Conservation (phyloP, 2,797 vertebrate genomes). For the Sebastes matsubarae region DNA sequence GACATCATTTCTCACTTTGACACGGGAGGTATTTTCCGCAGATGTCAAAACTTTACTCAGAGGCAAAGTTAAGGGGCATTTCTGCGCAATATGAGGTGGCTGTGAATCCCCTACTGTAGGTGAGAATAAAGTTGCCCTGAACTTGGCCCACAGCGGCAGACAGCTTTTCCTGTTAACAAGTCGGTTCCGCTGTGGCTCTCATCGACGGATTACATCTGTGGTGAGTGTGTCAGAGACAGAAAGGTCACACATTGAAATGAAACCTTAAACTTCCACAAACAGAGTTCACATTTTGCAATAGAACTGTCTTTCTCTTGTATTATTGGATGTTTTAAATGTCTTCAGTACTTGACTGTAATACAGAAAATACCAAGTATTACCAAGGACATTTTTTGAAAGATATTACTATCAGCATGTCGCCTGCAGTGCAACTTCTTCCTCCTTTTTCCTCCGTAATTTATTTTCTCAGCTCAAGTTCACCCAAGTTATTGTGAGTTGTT, state of each 20-base stretch:
- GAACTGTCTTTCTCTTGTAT: neutral
- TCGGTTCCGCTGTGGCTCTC: neutral
- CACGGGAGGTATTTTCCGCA: conserved; percentile 28
- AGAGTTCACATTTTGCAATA: neutral
- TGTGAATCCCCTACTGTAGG: conserved; percentile 50
- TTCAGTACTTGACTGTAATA: neutral
- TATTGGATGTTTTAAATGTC: neutral
- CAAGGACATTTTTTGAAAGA: neutral
- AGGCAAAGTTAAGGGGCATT: neutral
- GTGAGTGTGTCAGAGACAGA: neutral
- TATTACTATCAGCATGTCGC: neutral
- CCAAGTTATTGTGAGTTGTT: neutral
- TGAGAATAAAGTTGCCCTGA: neutral
- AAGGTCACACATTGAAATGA: neutral
- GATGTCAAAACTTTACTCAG: neutral
- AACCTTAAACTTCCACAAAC: neutral
- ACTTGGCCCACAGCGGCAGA: neutral
- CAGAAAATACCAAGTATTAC: neutral
- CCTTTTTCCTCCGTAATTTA: neutral
- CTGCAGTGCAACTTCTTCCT: neutral
- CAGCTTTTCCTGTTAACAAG: conserved; percentile 16
- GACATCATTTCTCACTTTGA: neutral
- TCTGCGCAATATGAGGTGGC: conserved; percentile 12
- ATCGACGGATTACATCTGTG: neutral
- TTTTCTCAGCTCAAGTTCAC: neutral